Conservation (phyloP, 2,797 vertebrate species). For the Anomalospiza imberbis region DNA sequence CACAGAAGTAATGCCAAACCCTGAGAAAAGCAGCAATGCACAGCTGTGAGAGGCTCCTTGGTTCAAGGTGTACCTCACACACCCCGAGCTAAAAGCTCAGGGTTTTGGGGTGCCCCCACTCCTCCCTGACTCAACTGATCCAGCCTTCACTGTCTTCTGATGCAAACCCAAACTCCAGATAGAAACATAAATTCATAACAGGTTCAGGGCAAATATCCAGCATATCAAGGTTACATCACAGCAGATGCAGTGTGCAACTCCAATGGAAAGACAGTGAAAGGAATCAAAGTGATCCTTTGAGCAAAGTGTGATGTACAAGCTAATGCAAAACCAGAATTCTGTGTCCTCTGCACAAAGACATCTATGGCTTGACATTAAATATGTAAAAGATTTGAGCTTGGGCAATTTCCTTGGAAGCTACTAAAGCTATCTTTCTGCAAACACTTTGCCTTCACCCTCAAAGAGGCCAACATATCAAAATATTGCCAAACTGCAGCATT, state of each 20-base stretch:
- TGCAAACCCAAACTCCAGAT: not conserved
- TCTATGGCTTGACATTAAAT: not conserved
- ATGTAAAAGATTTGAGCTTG: not conserved
- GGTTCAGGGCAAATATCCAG: constrained; percentile 17
- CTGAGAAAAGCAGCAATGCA: not conserved
- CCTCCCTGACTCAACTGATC: not conserved
- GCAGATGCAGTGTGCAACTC: not conserved
- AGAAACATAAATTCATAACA: not conserved
- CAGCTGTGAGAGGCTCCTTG: not conserved
- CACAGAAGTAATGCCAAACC: not conserved
- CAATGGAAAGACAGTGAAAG: not conserved
- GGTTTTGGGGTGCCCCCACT: not conserved
- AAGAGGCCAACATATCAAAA: not conserved
- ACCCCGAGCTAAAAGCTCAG: accelerated
- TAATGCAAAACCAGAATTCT: not conserved
- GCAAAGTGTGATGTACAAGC: not conserved
- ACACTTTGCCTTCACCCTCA: not conserved
- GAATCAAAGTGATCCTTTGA: constrained; percentile 3
- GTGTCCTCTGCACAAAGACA: not conserved
- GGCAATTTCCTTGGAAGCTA: not conserved
- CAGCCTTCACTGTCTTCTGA: not conserved
- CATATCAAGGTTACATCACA: not conserved
- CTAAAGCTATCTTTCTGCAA: not conserved
- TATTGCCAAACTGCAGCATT: not conserved
- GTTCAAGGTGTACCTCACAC: not conserved